A percentile compares a stretch with the other conserved stretches of the same genome.
phyloP scores from a whole-genome alignment of 1,140 invertebrate genomes.

The Brachionus asplanchnoidis region DNA sequence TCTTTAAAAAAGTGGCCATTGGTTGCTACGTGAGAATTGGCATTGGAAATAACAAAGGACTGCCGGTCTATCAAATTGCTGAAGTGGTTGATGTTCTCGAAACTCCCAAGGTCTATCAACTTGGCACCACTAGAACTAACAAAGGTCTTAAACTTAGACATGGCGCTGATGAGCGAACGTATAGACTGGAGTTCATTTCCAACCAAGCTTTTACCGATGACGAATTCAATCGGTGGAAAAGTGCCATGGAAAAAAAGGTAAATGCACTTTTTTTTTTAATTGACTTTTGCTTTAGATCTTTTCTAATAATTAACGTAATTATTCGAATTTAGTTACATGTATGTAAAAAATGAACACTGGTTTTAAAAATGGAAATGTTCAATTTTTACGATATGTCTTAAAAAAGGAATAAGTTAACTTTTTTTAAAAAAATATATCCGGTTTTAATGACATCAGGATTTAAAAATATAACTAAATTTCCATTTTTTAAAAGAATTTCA shows the following conservation, averaged over 20 bases:
- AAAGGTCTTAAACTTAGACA: constrained; percentile 73
- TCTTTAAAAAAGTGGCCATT: constrained; percentile 79
- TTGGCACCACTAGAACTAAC: constrained; percentile 81
- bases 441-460: too few species aligned
- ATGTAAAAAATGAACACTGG: too few species aligned
- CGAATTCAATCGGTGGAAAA: constrained; percentile 89
- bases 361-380: too few species aligned
- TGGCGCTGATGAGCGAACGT: constrained; percentile 82
- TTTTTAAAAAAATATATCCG: too few species aligned
- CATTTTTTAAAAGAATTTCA: too few species aligned
- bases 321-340: too few species aligned
- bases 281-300: not conserved
- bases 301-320: too few species aligned
- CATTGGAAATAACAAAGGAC: constrained; percentile 78
- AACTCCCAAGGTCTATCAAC: constrained; percentile 85
- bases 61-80: constrained; percentile 82
- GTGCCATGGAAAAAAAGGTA: constrained; percentile 70
- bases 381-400: too few species aligned
- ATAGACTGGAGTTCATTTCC: constrained; percentile 91
- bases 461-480: too few species aligned
- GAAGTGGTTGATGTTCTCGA: constrained; percentile 91
- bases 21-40: constrained; percentile 93
- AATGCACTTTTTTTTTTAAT: not conserved
- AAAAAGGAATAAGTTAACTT: too few species aligned
- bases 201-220: constrained; percentile 88